phyloP scores from a whole-genome alignment of 2,797 vertebrate genomes.

The Fratercula arctica region DNA sequence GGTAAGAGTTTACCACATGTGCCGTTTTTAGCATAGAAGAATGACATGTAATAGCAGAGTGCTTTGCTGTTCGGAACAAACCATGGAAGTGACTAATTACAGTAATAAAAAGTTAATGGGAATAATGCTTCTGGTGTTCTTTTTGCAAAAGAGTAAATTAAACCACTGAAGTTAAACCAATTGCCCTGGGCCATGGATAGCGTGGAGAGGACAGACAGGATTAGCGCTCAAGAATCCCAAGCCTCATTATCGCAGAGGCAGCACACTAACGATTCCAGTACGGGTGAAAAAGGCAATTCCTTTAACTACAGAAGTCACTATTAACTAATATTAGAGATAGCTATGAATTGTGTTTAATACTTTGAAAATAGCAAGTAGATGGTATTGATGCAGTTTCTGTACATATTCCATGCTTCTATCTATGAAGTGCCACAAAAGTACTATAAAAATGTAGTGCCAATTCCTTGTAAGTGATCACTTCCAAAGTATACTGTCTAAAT shows the following conservation, averaged over 20 bases:
- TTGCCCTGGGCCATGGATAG: background rate
- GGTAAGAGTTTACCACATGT: background rate
- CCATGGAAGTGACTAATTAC: background rate
- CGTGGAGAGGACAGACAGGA: background rate
- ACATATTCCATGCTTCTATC: accelerated
- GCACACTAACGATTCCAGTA: background rate
- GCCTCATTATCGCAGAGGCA: background rate
- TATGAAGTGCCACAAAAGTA: background rate
- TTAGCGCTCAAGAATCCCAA: background rate
- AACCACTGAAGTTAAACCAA: background rate
- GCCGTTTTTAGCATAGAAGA: background rate
- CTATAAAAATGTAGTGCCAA: background rate
- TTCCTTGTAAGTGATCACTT: background rate
- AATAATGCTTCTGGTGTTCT: background rate
- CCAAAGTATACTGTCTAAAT: background rate
- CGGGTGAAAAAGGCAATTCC: background rate
- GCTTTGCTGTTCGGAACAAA: background rate
- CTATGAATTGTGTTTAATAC: background rate
- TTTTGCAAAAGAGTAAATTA: constrained; percentile 5
- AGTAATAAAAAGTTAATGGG: constrained; percentile 33
- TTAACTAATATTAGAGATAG: background rate
- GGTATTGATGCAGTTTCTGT: background rate
- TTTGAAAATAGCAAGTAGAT: background rate
- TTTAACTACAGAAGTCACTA: background rate
- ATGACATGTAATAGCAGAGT: background rate